Base-by-base conservation (phyloP, 2,797 vertebrate species). In the Emydoidea blandingii region DNA sequence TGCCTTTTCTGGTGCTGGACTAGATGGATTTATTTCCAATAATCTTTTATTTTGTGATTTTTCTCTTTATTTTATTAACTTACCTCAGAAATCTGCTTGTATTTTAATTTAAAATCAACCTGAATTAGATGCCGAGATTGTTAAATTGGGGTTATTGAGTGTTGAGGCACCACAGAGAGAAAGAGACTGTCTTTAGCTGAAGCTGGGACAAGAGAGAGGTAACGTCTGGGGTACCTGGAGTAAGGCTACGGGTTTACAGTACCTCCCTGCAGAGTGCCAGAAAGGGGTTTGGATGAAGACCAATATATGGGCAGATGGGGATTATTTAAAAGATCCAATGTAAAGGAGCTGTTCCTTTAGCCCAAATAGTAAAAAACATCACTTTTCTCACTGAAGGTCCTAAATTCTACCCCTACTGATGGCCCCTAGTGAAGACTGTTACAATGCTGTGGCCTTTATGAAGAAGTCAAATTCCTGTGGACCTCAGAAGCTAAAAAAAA, bases 241-340 rank as follows among this genome's bases (percentile, higher is more conserved):
- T 72, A 72, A 72, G 65, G 18, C 19, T 72, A 6, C 11, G 10
- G 5, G 56, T 3, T 37, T 59, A 52, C 29, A 37, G 29, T 72
- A 29, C 65, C 11, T 21, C 29, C 9, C 18, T 15, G 14, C 0
- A 0, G 0, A 0, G 52, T 18, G 50, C 47, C 44, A 44, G 44
- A 76, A 29, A 76, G 34, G 19, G 50, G 18, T 8, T 14, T 19
- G 81, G 65, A 68, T 68, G n/a, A 72, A 72, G 19, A 11, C n/a
- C 80, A 11, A 44, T 23, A 72, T 65, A n/a, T 25, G 6, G 27
- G 50, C 50, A 1, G 0, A 2, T n/a, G 34, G 8, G 18, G 34
- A 31, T 76, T 5, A 25, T 8, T 31, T 72, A 37, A 72, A 72
- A 41, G 59, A 80, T 15, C 12, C 14, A 47, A 27, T 47, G 27